Base-by-base conservation (phyloP, 2,113 vertebrate species). In the Eclectus roratus region DNA sequence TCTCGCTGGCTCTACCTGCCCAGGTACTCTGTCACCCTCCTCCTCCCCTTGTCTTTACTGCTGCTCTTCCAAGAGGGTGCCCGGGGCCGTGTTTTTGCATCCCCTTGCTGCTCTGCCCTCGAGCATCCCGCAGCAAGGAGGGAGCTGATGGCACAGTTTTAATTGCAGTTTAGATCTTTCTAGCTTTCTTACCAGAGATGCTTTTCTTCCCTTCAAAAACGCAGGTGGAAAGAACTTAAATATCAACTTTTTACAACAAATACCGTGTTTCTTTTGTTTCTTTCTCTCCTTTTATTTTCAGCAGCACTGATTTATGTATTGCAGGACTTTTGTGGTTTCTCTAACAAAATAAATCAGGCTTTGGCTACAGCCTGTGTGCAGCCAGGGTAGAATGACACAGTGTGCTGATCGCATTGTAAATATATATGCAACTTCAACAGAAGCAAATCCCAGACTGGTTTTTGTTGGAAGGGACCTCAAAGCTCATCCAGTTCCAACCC, bases 61-160 rank as follows among this genome's bases (percentile, higher is more conserved):
- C 71, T 12, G 13, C 4, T 28, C 52, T 55, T 15, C 2, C 13
- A 11, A 6, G 1, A 27, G 31, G 24, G 6, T 49, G 71, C 25
- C 56, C 72, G 1, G 17, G 46, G 52, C 0, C 25, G 6, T 3
- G 20, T 18, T 20, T 37, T 16, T 11, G 1, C 55, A 11, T 37
- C 37, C 1, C n/a, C 46, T 2, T 2, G 13, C 77, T 53, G 35
- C 87, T 49, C 24, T 72, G 74, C 46, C 52, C 58, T 0, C 46
- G 73, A 1, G 1, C 24, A 43, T 20, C 72, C 41, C 1, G 1
- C 43, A 35, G 58, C 37, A 5, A 23, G 56, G 27, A 27, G 2
- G 1, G 29, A 25, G 46, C 28, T 15, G 14, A 2, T 23, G 44
- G 18, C 50, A 19, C 24, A 0, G 18, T 41, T 77, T 17, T 1